A percentile compares a stretch with the other conserved stretches of the same genome.
Conservation (phyloP, 1,140 invertebrate species). For the Aphaenogaster floridana region DNA sequence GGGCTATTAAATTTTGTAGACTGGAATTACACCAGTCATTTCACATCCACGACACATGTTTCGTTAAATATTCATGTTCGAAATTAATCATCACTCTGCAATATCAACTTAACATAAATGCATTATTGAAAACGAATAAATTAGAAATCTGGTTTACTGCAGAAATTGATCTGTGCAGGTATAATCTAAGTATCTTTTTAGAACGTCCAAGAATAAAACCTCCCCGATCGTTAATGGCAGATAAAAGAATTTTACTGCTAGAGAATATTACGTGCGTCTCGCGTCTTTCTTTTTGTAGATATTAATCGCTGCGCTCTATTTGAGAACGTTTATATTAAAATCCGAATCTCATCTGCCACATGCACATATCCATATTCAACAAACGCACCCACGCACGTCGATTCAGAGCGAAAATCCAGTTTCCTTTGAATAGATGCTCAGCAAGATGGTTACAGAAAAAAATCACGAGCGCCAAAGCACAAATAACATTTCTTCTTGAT, state of each 20-base stretch:
- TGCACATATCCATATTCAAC: not conserved
- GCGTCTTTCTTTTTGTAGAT: not conserved
- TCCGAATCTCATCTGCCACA: not conserved
- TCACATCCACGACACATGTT: not conserved
- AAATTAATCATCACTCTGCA: conserved; percentile 27
- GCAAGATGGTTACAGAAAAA: not conserved
- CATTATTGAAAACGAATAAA: not conserved
- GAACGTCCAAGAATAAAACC: not conserved
- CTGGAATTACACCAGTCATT: not conserved
- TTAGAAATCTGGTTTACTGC: not conserved
- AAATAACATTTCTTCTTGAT: not conserved
- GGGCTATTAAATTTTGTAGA: not conserved
- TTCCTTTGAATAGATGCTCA: not conserved
- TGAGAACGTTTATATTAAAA: conserved; percentile 20
- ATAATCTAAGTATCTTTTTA: not conserved
- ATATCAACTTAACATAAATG: not conserved
- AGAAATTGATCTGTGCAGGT: not conserved
- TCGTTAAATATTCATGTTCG: conserved; percentile 42
- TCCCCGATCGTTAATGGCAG: not conserved
- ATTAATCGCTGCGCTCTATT: not conserved
- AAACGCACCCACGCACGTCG: not conserved
- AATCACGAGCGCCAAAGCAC: not conserved
- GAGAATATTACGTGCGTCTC: not conserved
- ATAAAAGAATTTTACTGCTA: not conserved
- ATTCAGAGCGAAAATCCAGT: conserved; percentile 3